Evolutionary conservation across 2,797 vertebrate species (phyloP).

Genomic region (Myotis myotis): DNA sequence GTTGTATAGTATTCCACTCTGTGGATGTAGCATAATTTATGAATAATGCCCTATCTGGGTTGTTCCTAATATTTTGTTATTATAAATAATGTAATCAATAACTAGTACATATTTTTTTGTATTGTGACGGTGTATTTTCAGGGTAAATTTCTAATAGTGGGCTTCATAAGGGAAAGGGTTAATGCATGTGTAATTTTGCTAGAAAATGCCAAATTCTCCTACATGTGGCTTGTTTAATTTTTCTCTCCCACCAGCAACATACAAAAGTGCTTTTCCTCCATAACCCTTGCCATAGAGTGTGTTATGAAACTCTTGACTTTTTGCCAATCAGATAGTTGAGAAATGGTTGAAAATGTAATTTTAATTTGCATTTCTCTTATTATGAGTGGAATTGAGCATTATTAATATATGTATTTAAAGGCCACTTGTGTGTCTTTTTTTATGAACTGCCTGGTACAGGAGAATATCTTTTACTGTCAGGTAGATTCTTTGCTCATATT

Average conservation of each 20-base stretch:
- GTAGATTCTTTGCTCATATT: neutral
- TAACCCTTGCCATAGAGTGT: neutral
- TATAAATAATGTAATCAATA: neutral
- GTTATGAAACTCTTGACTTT: neutral
- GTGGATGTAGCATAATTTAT: neutral
- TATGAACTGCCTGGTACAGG: neutral
- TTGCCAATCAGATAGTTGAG: neutral
- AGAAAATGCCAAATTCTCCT: neutral
- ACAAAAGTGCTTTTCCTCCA: neutral
- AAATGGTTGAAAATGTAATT: neutral
- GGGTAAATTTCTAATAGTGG: neutral
- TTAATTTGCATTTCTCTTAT: conserved; percentile 40
- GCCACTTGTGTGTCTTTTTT: neutral
- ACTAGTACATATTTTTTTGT: neutral
- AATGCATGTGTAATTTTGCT: neutral
- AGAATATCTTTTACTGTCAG: neutral
- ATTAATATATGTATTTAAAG: neutral
- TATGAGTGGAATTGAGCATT: neutral
- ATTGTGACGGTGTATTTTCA: neutral
- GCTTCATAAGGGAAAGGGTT: neutral
- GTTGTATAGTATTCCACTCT: neutral
- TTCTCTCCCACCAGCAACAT: neutral
- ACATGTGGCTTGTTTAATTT: neutral
- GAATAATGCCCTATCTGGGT: neutral
- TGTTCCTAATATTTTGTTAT: neutral